Evolutionary conservation across 2,113 vertebrate species (phyloP).

Genomic region (Hippoglossus stenolepis): DNA sequence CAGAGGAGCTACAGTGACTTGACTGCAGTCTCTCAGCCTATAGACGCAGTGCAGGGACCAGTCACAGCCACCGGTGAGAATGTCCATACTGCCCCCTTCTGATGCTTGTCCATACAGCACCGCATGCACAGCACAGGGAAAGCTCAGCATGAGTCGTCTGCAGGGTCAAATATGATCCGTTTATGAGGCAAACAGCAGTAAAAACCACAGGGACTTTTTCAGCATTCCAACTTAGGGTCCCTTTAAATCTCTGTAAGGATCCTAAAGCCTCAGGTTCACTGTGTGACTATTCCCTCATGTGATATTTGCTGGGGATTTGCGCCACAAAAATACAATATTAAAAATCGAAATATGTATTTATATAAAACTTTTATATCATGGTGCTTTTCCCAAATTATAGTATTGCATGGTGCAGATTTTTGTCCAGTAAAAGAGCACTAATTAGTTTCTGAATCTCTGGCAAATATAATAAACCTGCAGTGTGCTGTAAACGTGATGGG

Average conservation of each 20-base stretch:
- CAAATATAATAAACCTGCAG: not conserved
- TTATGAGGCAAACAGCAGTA: not conserved
- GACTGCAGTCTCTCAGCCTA: conserved; percentile 64
- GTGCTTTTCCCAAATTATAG: no score
- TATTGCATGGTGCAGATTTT: no score
- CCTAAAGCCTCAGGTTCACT: no score
- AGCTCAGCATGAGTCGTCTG: not conserved
- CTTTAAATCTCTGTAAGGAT: no score
- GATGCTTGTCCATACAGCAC: conserved; percentile 18
- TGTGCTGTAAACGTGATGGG: not conserved
- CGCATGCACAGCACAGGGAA: not conserved
- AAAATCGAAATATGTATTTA: not conserved
- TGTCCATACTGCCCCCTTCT: conserved; percentile 63
- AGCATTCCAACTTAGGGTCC: no score
- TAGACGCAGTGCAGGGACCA: conserved; percentile 73
- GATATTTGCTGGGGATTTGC: no score
- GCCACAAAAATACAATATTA: no score
- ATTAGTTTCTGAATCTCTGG: not conserved
- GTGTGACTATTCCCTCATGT: no score
- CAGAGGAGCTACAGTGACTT: conserved; percentile 42
- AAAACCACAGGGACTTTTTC: no score
- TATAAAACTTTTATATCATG: not conserved
- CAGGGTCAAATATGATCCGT: not conserved
- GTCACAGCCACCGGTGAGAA: conserved; percentile 21
- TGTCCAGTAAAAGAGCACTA: not conserved